Base-by-base conservation (phyloP, 2,113 vertebrate genomes). In the Ahaetulla prasina region DNA sequence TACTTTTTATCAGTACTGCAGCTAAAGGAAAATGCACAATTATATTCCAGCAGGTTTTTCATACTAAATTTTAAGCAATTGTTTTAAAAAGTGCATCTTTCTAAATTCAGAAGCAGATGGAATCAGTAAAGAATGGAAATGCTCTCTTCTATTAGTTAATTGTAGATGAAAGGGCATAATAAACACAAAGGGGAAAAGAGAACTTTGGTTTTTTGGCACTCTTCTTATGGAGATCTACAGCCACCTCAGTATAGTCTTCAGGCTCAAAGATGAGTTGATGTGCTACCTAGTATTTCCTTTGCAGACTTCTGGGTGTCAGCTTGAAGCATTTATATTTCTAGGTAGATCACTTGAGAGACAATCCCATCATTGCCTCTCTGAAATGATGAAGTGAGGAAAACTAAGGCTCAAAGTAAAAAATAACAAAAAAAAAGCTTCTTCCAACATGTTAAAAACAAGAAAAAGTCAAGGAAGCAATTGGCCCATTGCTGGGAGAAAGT, bases 21-120 rank as follows among this genome's bases (percentile, higher is more conserved):
- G 94, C 92, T 95, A 92, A 95, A 95, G 45, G 74, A 89, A 95
- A 5, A 1, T 86, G 2, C n/a, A 25, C 74, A 92, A 95, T 94
- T 93, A 88, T 0, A 88, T 25, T n/a, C 25, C 47, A 88, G 90
- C 91, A 90, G 39, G 92, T 93, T 87, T 87, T 94, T 60, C 45
- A 91, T 25, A 49, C 30, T 87, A 43, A 25, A 27, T 68, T 89
- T 68, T 63, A 60, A 43, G 2, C 88, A 94, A 92, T 90, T 91
- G 89, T 80, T 30, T 43, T 43, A 90, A 68, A 54, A 89, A 91
- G 87, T 50, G 0, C 0, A 0, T 85, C 16, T 92, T 86, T 91
- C 12, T 39, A 35, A 80, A 22, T 11, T 39, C 47, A 52, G 30
- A 90, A 52, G 4, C 10, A 60, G 68, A 39, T 1, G 1, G 7